Evolutionary conservation across 2,797 vertebrate genomes (phyloP).

Genomic region (Pseudomugil tenellus): DNA sequence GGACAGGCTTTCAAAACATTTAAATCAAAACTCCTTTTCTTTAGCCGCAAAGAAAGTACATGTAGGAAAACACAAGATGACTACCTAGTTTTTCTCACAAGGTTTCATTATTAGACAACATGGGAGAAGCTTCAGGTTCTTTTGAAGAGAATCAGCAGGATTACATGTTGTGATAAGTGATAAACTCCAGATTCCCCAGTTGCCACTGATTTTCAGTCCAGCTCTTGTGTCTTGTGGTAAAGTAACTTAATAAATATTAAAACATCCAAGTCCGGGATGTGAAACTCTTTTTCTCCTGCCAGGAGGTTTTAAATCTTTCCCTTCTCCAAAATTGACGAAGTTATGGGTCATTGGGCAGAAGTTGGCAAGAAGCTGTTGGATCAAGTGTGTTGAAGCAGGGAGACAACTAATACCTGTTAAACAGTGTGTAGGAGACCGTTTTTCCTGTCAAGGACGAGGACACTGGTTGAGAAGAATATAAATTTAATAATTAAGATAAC

Average conservation of each 20-base stretch:
- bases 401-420: no score
- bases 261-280: no score
- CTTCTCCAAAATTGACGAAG: no score
- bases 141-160: not conserved
- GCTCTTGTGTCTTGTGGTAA: not conserved
- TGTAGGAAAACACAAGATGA: not conserved
- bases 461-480: no score
- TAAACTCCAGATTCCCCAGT: not conserved
- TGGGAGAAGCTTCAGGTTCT: not conserved
- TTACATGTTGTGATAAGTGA: not conserved
- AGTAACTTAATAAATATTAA: not conserved
- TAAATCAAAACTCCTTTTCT: not conserved
- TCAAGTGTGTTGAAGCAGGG: no score
- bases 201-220: not conserved
- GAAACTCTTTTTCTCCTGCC: no score
- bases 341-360: no score
- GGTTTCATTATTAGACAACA: not conserved
- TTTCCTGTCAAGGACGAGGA: no score
- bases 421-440: no score
- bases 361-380: no score
- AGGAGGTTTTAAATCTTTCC: no score
- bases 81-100: not conserved
- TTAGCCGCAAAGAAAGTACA: not conserved
- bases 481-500: no score
- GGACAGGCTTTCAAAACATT: not conserved